Conservation (phyloP, 2,113 vertebrate genomes). For the Blennius ocellaris region DNA sequence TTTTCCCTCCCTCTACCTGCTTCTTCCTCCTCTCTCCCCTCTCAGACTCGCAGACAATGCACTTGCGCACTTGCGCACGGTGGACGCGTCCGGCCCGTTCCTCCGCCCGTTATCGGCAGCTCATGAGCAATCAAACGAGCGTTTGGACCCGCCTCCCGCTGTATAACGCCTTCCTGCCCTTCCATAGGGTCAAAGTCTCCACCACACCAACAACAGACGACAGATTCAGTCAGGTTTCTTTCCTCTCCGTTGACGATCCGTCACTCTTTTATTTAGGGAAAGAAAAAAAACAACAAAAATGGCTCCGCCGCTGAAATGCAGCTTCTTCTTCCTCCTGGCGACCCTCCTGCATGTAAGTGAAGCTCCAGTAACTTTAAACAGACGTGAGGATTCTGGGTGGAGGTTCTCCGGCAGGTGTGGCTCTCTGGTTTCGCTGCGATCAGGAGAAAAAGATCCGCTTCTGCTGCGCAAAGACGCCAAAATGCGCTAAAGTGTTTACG, state of each 20-base stretch:
- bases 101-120: conserved; percentile 58
- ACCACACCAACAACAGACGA: conserved; percentile 1
- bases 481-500: too few species aligned
- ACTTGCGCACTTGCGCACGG: conserved; percentile 4
- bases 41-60: neutral
- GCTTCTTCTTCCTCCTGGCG: conserved; percentile 31
- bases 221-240: neutral
- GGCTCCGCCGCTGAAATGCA: conserved; percentile 39
- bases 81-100: neutral
- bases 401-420: too few species aligned
- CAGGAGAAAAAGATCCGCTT: too few species aligned
- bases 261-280: too few species aligned
- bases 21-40: too few species aligned
- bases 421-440: too few species aligned
- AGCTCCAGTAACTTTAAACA: too few species aligned
- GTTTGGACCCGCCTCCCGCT: conserved; percentile 52
- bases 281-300: conserved; percentile 19
- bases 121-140: conserved; percentile 22
- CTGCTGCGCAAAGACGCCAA: too few species aligned
- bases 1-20: too few species aligned
- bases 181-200: conserved; percentile 66
- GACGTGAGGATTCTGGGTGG: too few species aligned
- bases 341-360: conserved; percentile 57
- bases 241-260: neutral
- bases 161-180: conserved; percentile 23